Evolutionary conservation across 2,888 invertebrate species (phyloP), one percentile per base, ranked within the genome.

Genomic region (Lucinisca nassula): DNA sequence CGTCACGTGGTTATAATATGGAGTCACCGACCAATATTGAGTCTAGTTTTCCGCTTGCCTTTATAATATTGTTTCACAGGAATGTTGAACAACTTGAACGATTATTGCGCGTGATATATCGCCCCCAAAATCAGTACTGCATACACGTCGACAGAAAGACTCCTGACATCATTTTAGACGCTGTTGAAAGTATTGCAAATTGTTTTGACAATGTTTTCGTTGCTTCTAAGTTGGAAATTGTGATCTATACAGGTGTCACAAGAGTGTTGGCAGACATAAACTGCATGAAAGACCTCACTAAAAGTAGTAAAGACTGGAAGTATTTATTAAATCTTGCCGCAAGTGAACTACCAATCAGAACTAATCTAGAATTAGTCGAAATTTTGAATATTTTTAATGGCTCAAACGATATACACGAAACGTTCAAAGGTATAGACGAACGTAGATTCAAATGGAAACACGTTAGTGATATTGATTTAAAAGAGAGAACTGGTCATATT

Each of bases 51-150:
- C 94, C 95, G 0, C 88, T 96, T 12, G 95, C 96, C 0, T 95
- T 92, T 80, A 94, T 90, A 55, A 93, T 96, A n/a, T 45, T 95
- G 0, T 87, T 94, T 27, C 93, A 95, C 80, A 90, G 92, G 78
- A 91, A 95, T 45, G 79, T 93, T 0, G 92, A 93, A 77, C 95
- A 95, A 82, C 88, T 95, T 8, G 95, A 95, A 79, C 89, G 94
- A 27, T 79, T 95, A 1, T 81, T 96, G 6, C 85, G 93, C 21
- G 86, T 92, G 0, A 93, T 96, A 38, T 96, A 95, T 84, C 85
- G 93, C 12, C 95, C 96, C 12, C 95, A 95, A 73, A 96, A 96
- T 84, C 81, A 92, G 37, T 96, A 95, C 89, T 96, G 96, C 85
- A 88, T 96, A 37, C 96, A 96, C 74, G 93, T 96, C 0, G 96